A percentile compares a stretch with the other conserved stretches of the same genome.
Evolutionary conservation across 2,797 vertebrate genomes (phyloP).

Genomic region (Sebastes variabilis): DNA sequence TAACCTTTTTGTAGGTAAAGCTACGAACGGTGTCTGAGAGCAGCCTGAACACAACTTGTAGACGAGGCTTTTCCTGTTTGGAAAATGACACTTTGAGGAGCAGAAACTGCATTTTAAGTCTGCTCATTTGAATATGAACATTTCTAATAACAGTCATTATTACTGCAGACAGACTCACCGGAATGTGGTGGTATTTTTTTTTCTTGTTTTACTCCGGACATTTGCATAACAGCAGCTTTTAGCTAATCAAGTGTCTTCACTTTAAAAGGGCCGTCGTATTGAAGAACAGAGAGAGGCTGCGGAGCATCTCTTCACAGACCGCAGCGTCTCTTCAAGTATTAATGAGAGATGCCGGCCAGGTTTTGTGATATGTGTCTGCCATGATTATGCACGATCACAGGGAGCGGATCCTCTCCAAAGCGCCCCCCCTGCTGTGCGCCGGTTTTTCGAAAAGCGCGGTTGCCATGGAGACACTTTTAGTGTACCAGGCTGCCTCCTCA

Average conservation of each 20-base stretch:
- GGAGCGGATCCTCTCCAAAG: slow-evolving; percentile 23
- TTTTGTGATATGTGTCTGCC: slow-evolving; percentile 23
- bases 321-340: slow-evolving; percentile 9
- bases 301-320: not conserved
- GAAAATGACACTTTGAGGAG: not conserved
- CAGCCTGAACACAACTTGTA: not conserved
- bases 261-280: not conserved
- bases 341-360: slow-evolving; percentile 11
- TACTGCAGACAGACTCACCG: not conserved
- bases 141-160: not conserved
- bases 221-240: slow-evolving; percentile 39
- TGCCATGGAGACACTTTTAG: slow-evolving; percentile 73
- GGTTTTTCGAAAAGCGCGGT: slow-evolving; percentile 49
- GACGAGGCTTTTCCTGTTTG: not conserved
- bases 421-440: slow-evolving; percentile 3
- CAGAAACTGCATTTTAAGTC: not conserved
- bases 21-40: no score
- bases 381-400: slow-evolving; percentile 48
- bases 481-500: slow-evolving; percentile 46
- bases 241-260: not conserved
- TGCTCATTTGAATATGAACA: not conserved
- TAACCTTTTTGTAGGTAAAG: no score
- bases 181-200: not conserved
- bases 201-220: not conserved
- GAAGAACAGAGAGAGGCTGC: not conserved